A percentile compares a stretch with the other conserved stretches of the same genome.
Evolutionary conservation across 2,797 vertebrate species (phyloP).

Genomic region (Sebastes iracundus): DNA sequence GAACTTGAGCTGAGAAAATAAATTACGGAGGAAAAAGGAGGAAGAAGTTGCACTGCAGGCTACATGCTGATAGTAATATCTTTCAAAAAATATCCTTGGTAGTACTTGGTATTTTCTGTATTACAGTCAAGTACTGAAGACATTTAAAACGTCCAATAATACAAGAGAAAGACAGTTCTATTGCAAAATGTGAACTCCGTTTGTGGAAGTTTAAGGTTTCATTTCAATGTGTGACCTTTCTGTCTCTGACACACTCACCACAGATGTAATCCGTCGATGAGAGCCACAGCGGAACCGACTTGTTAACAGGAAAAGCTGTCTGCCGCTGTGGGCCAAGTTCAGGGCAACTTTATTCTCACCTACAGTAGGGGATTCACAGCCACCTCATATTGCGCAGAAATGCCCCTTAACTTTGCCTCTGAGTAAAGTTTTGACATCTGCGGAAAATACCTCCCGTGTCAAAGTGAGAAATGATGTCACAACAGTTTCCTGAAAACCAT

Average conservation of each 20-base stretch:
- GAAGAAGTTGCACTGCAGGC: neutral
- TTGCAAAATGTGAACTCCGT: neutral
- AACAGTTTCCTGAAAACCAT: conserved; percentile 25
- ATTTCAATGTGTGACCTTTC: neutral
- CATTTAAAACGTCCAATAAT: neutral
- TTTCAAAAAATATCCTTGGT: neutral
- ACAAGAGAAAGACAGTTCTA: neutral
- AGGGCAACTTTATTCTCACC: neutral
- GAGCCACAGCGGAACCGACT: neutral
- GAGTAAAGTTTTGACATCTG: neutral
- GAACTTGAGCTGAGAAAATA: neutral
- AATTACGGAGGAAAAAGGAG: neutral
- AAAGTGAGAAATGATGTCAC: neutral
- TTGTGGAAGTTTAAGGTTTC: neutral
- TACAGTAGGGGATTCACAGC: conserved; percentile 52
- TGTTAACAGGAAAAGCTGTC: conserved; percentile 14
- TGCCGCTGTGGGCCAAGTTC: neutral
- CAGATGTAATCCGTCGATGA: neutral
- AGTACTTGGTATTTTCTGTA: neutral
- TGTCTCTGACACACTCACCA: neutral
- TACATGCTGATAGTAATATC: neutral
- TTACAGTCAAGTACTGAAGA: neutral
- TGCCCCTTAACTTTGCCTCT: neutral
- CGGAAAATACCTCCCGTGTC: conserved; percentile 30
- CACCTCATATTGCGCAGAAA: conserved; percentile 5